Base-by-base conservation (phyloP, 1,140 invertebrate genomes). In the Lordiphosa clarofinis region DNA sequence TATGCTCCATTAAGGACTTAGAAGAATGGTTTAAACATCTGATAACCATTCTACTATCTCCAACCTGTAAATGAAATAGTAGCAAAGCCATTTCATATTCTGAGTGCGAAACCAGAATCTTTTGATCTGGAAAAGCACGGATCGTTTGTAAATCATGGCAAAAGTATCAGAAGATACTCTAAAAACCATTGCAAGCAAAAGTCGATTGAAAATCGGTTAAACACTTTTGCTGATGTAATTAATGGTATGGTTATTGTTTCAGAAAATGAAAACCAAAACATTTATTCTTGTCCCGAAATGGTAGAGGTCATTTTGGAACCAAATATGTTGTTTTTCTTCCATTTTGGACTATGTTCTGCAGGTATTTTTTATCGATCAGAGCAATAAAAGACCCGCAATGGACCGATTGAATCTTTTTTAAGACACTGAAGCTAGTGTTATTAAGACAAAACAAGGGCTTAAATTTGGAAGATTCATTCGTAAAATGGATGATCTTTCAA, bases 381-480 rank as follows among this genome's bases (percentile, higher is more conserved):
- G 6, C 10, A 53, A 53, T 53, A 53, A 42, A 42, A 42, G 50
- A 21, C 11, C 37, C 39, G 11, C 21, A 53, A 53, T 15, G 12
- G 37, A 3, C n/a, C 19, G 24, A 38, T 39, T 21, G 15, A 38
- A 7, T 13, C 21, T 3, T 21, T 21, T 21, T 21, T 4, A 21
- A 21, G 15, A 21, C 35, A 5, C 10, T 12, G 1, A 44, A 54
- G 3, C 28, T 8, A 50, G 35, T 12, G 48, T 50, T 9, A 3
- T 38, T 10, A 38, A 50, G 11, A 37, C 10, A 0, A 50, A 50
- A 35, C 13, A 10, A n/a, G 8, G 15, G 11, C 10, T 36, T 0
- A 55, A 55, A 4, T 5, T 55, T 8, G 52, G 15, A 44, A 44
- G 40, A 44, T n/a, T n/a, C n/a, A n/a, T n/a, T n/a, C n/a, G n/a